These are phyloP conservation scores for Anableps anableps DNA, from an alignment of 2,797 vertebrate species.

Conservation along the genomic window DNA sequence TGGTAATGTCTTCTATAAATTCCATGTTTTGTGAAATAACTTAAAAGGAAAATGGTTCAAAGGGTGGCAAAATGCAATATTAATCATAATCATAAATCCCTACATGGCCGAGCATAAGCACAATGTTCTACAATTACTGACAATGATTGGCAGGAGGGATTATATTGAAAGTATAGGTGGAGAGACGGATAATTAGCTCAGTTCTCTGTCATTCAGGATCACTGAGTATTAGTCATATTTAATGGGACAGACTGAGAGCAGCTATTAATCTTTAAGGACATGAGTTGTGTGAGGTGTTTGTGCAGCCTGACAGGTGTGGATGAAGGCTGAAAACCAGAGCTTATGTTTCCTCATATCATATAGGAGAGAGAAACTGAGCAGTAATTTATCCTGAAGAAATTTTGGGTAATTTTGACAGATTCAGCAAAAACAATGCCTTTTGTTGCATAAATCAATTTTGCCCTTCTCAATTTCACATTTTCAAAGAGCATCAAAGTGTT, in stretches of 20 bases:
- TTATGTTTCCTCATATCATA: background rate
- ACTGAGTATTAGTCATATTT: constrained; percentile 22
- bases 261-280: constrained; percentile 23
- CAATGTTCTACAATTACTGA: constrained; percentile 5
- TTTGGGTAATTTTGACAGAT: background rate
- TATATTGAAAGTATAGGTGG: background rate
- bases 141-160: constrained; percentile 54
- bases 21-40: background rate
- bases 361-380: background rate
- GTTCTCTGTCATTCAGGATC: constrained; percentile 24
- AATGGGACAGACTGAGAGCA: constrained; percentile 21
- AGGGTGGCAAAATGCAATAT: background rate
- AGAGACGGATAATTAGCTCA: constrained; percentile 29
- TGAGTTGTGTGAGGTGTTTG: constrained; percentile 13
- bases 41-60: background rate
- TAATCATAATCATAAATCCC: constrained; percentile 8
- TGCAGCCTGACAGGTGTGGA: constrained; percentile 5
- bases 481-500: constrained; percentile 24
- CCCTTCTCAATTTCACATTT: constrained; percentile 40
- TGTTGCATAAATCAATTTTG: constrained; percentile 31
- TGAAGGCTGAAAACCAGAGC: constrained; percentile 7
- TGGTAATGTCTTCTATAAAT: background rate
- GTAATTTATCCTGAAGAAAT: background rate
- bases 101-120: constrained; percentile 4
- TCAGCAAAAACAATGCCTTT: constrained; percentile 10